Evolutionary conservation across 2,797 vertebrate genomes (phyloP).

Genomic region (Dallia pectoralis): DNA sequence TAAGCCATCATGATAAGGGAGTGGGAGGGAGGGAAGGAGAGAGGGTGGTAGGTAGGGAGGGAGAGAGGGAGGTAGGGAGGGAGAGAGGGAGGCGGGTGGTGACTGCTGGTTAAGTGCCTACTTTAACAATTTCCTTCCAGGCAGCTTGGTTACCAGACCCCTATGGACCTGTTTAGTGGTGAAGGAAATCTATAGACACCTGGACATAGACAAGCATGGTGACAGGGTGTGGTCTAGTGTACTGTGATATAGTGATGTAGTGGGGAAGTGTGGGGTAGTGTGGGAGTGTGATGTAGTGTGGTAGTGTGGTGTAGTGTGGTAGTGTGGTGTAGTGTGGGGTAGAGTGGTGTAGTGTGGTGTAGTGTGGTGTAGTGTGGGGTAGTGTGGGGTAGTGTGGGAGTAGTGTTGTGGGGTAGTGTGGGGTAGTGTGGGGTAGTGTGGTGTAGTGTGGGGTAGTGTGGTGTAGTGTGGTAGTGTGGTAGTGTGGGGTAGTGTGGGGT

Average conservation of each 20-base stretch:
- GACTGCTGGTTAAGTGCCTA: conserved; percentile 12
- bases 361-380: background rate
- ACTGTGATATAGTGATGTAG: too few relatives aligned
- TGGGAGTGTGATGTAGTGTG: too few relatives aligned
- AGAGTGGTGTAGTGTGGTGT: too few relatives aligned
- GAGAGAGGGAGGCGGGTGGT: conserved; percentile 12
- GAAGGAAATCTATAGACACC: conserved; percentile 31
- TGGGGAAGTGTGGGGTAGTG: too few relatives aligned
- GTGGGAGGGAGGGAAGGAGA: conserved; percentile 6
- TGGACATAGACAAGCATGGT: conserved; percentile 4
- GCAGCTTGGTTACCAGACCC: conserved; percentile 33
- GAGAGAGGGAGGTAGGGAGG: conserved; percentile 12
- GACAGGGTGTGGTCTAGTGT: background rate
- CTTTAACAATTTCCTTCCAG: conserved; percentile 12
- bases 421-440: too few relatives aligned
- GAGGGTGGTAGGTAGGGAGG: too few relatives aligned
- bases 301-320: too few relatives aligned
- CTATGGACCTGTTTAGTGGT: conserved; percentile 29
- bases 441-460: background rate
- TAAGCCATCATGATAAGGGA: conserved; percentile 15
- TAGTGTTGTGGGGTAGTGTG: too few relatives aligned
- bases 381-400: too few relatives aligned
- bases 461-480: too few relatives aligned
- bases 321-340: too few relatives aligned
- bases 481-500: background rate